Conservation (phyloP, 2,113 vertebrate genomes). For the Lontra canadensis region DNA sequence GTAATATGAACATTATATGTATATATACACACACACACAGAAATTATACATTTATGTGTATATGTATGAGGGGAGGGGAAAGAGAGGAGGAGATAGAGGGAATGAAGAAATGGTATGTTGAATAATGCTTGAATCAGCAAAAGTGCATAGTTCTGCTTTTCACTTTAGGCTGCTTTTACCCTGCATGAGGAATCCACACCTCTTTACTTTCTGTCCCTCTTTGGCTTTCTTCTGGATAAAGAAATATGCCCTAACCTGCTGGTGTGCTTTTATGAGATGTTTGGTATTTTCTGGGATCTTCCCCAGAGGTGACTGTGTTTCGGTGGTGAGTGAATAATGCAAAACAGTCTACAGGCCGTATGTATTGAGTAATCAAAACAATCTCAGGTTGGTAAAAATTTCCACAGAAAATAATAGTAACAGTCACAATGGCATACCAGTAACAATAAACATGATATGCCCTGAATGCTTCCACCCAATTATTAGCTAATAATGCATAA, state of each 20-base stretch:
- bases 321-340: slow-evolving; percentile 27
- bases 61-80: accelerated
- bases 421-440: slow-evolving; percentile 60
- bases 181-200: neutral
- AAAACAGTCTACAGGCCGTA: slow-evolving; percentile 36
- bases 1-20: neutral
- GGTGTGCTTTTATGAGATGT: neutral
- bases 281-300: slow-evolving; percentile 50
- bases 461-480: slow-evolving; percentile 77
- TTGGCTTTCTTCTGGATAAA: slow-evolving; percentile 45
- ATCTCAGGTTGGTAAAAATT: slow-evolving; percentile 74
- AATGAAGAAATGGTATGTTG: neutral
- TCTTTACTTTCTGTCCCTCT: slow-evolving; percentile 32
- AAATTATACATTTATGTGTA: neutral
- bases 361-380: slow-evolving; percentile 62
- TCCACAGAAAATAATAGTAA: slow-evolving; percentile 75
- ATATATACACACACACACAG: neutral
- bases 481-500: slow-evolving; percentile 82
- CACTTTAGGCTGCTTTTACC: neutral
- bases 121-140: neutral
- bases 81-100: neutral
- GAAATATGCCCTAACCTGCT: slow-evolving; percentile 28
- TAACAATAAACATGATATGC: slow-evolving; percentile 76
- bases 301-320: slow-evolving; percentile 50
- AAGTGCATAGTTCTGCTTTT: neutral